phyloP scores from a whole-genome alignment of 1,140 invertebrate genomes.

The Octopus sinensis region DNA sequence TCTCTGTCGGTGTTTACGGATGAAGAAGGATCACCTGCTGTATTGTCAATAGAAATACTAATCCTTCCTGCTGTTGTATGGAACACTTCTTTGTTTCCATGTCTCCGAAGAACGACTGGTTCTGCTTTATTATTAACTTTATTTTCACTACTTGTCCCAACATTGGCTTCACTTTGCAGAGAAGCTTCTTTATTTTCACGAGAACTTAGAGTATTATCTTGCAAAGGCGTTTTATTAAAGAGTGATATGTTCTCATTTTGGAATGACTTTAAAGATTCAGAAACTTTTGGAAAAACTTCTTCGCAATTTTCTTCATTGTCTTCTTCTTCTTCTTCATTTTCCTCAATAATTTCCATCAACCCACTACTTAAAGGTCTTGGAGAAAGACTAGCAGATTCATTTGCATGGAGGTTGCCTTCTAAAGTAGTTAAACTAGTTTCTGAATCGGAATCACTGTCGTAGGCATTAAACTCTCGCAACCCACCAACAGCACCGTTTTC shows the following conservation, averaged over 20 bases:
- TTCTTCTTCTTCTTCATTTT: constrained; percentile 5
- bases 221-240: constrained; percentile 12
- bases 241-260: constrained; percentile 9
- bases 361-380: constrained; percentile 17
- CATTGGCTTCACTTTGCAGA: neutral
- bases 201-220: neutral
- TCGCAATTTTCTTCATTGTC: constrained; percentile 1
- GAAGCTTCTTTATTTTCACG: neutral
- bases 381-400: constrained; percentile 18
- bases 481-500: constrained; percentile 9
- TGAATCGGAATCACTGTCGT: constrained; percentile 21
- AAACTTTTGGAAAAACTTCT: neutral
- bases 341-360: constrained; percentile 15
- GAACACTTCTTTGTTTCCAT: constrained; percentile 35
- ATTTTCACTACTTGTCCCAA: neutral
- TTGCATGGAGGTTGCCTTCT: constrained; percentile 30
- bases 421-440: constrained; percentile 34
- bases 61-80: constrained; percentile 38
- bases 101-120: neutral
- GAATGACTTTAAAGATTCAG: neutral
- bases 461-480: neutral
- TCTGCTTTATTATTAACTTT: neutral
- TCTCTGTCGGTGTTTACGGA: neutral
- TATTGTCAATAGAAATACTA: constrained; percentile 32
- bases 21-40: neutral